Evolutionary conservation across 2,113 vertebrate species (phyloP), one percentile per base, ranked within the genome.

Genomic region (Oxyruncus cristatus): DNA sequence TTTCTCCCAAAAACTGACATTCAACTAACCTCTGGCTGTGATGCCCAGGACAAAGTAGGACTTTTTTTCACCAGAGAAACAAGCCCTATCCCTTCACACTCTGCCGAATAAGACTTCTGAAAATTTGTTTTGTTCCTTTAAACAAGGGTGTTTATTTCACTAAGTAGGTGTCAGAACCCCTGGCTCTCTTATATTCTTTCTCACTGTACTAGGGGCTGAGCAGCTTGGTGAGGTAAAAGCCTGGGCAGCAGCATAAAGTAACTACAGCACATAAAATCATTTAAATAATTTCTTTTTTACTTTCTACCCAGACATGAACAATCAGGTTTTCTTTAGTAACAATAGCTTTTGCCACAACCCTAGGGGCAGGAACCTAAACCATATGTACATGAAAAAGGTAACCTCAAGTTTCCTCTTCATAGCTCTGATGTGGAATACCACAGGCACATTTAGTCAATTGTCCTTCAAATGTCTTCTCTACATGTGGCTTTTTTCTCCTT

Each of bases 391-490:
- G 55, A 92, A 93, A 88, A 93, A 95, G 77, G 71, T 91, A 95
- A 96, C 89, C 88, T 95, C 85, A 89, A 95, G 88, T 86, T 95
- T 95, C 72, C 91, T 89, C 59, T 92, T 72, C 33, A 6, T 56
- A 92, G 90, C 77, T 96, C 75, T 96, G 88, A 94, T 88, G 88
- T 91, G 91, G 77, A 97, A 92, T 18, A 95, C 92, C 83, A 94
- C 67, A 91, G 90, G 80, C 93, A 88, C 42, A 78, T 96, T 96
- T 91, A 96, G 89, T 72, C 71, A 95, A 93, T 75, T 84, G 97
- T 93, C 95, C 88, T 97, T 96, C 93, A 95, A 92, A 95, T 2
- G 27, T 88, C 93, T 95, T 93, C 83, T 93, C 63, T 91, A 75
- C 33, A 41, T 88, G 93, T 91, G 47, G 75, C 24, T 82, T 89